These are phyloP conservation scores for Semnornis frantzii DNA, from an alignment of 2,113 vertebrate genomes.

Conservation along the genomic window DNA sequence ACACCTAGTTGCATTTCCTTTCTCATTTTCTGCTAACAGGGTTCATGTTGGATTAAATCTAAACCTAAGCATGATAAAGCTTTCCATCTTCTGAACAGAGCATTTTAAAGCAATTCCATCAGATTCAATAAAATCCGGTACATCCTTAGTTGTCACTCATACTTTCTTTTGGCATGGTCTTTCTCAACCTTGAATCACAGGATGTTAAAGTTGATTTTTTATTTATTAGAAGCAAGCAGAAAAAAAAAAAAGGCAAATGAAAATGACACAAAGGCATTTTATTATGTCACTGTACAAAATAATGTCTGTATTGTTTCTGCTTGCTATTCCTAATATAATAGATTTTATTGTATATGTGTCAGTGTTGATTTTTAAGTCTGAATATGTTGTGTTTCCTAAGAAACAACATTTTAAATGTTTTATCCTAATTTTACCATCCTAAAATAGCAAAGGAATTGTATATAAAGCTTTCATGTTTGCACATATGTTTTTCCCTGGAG, in stretches of 20 bases:
- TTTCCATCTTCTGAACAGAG: slow-evolving; percentile 69
- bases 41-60: slow-evolving; percentile 70
- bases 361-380: neutral
- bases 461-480: neutral
- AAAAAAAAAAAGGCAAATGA: slow-evolving; percentile 21
- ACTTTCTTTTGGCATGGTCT: slow-evolving; percentile 56
- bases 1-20: slow-evolving; percentile 60
- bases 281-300: neutral
- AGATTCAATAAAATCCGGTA: slow-evolving; percentile 69
- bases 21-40: slow-evolving; percentile 70
- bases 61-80: slow-evolving; percentile 70
- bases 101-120: slow-evolving; percentile 68
- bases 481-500: neutral
- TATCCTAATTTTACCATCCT: neutral
- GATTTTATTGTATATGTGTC: neutral
- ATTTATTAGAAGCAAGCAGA: slow-evolving; percentile 27
- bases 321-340: neutral
- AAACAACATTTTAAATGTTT: neutral
- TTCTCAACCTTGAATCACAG: slow-evolving; percentile 48
- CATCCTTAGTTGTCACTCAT: slow-evolving; percentile 72
- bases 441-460: neutral
- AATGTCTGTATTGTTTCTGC: neutral
- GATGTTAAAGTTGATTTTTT: slow-evolving; percentile 62
- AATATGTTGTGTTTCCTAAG: neutral
- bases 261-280: neutral